Evolutionary conservation across 2,888 invertebrate species (phyloP), one percentile per base, ranked within the genome.

Genomic region (Clitarchus hookeri): DNA sequence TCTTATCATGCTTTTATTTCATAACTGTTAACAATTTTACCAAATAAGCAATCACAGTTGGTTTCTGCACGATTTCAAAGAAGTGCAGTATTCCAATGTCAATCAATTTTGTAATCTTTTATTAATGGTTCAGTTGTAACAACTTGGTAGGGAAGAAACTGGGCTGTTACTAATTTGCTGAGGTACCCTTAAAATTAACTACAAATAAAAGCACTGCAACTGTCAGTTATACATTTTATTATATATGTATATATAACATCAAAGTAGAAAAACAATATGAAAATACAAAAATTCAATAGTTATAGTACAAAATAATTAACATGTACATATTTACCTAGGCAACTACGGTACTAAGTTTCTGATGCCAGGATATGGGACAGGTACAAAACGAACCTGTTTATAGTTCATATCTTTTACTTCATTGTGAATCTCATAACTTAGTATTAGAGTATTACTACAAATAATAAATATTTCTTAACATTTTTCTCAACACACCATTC

Each of bases 241-340:
- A 23, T 65, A 65, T 65, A 9, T 65, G 2, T 65, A 65, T 65
- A 9, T 19, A n/a, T 65, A 53, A 19, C 19, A 65, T n/a, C 65
- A 65, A 65, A 19, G n/a, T 65, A 65, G 65, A 65, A 65, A 65
- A 65, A 65, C 65, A 65, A 65, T 65, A 65, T 65, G 65, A 65
- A 65, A 65, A 65, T 65, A 65, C 16, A 65, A 65, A 65, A 65
- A 65, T n/a, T 6, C 19, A 65, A 65, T 65, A 8, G 0, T 65
- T 23, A 65, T 65, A n/a, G 65, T 65, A 65, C 23, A 65, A 65
- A 48, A 65, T 8, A 23, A 65, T 23, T 65, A 53, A 16, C 13
- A 16, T 16, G 19, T 53, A 53, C 53, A 53, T 53, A 13, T 65
- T 23, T 19, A 65, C 19, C n/a, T 23, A 65, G 11, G n/a, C 19